Percentiles rank a stretch among this genome's conserved stretches.
Conservation (phyloP, 1,140 invertebrate genomes). For the Condylostylus longicornis region DNA sequence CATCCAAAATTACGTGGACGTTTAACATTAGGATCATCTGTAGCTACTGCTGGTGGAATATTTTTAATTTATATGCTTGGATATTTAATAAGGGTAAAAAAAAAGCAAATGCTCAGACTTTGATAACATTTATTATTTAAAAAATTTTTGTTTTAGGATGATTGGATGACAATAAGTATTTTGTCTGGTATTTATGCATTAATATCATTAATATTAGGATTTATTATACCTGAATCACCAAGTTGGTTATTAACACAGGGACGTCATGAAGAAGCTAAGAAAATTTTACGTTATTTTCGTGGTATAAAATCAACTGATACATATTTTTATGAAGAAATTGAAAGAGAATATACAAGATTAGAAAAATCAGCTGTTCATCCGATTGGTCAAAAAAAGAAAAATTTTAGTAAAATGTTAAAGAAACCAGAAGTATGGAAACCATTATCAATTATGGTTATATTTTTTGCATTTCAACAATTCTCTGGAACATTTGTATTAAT, state of each 20-base stretch:
- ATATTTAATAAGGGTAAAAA: conserved; percentile 34
- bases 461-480: conserved; percentile 59
- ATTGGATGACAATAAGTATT: conserved; percentile 40
- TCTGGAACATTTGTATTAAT: conserved; percentile 53
- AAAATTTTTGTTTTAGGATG: conserved; percentile 38
- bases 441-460: conserved; percentile 41
- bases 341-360: neutral
- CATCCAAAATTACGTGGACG: conserved; percentile 35
- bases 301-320: conserved; percentile 24
- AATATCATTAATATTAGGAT: conserved; percentile 33
- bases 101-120: no score
- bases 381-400: neutral
- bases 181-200: conserved; percentile 37
- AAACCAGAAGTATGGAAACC: conserved; percentile 38
- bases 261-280: conserved; percentile 34
- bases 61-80: conserved; percentile 41
- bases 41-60: conserved; percentile 38
- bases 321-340: conserved; percentile 11
- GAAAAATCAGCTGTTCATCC: neutral
- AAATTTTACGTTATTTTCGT: conserved; percentile 33
- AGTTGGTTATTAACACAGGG: conserved; percentile 41
- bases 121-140: conserved; percentile 27
- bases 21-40: conserved; percentile 39
- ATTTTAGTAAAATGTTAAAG: neutral
- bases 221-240: conserved; percentile 50